Evolutionary conservation across 2,888 invertebrate species (phyloP).

Genomic region (Deladenus siricidicola): DNA sequence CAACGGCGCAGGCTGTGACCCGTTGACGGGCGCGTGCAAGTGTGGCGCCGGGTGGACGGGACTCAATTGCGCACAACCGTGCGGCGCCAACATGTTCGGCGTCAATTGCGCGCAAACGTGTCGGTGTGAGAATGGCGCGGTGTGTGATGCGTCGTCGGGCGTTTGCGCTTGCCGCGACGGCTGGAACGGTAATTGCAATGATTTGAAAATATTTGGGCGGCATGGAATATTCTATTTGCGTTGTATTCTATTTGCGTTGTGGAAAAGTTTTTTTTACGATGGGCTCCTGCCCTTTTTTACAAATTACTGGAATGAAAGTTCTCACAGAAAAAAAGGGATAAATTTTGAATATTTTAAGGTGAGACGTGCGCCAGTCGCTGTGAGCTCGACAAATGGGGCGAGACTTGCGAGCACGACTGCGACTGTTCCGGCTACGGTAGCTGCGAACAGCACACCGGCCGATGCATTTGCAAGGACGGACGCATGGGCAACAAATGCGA

Average conservation of each 20-base stretch:
- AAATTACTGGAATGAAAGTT: background rate
- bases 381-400: constrained; percentile 30
- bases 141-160: constrained; percentile 26
- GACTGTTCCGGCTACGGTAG: constrained; percentile 36
- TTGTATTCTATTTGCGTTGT: background rate
- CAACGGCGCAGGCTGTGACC: constrained; percentile 43
- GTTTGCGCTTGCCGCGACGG: constrained; percentile 33
- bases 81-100: constrained; percentile 36
- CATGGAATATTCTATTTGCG: background rate
- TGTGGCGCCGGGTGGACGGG: constrained; percentile 36
- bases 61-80: constrained; percentile 33
- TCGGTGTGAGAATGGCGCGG: constrained; percentile 30
- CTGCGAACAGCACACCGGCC: constrained; percentile 36
- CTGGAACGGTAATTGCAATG: constrained; percentile 18
- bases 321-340: too few relatives aligned
- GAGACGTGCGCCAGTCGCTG: constrained; percentile 24
- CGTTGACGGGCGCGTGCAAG: constrained; percentile 41
- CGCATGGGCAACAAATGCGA: constrained; percentile 38
- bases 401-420: constrained; percentile 32
- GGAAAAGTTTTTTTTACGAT: background rate
- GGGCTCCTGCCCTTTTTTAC: background rate
- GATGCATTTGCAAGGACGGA: constrained; percentile 32
- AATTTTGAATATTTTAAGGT: constrained; percentile 6
- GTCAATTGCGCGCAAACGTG: constrained; percentile 29
- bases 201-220: background rate